A percentile compares a stretch with the other conserved stretches of the same genome.
Conservation (phyloP, 2,113 vertebrate genomes). For the Oxygymnocypris stewartii region DNA sequence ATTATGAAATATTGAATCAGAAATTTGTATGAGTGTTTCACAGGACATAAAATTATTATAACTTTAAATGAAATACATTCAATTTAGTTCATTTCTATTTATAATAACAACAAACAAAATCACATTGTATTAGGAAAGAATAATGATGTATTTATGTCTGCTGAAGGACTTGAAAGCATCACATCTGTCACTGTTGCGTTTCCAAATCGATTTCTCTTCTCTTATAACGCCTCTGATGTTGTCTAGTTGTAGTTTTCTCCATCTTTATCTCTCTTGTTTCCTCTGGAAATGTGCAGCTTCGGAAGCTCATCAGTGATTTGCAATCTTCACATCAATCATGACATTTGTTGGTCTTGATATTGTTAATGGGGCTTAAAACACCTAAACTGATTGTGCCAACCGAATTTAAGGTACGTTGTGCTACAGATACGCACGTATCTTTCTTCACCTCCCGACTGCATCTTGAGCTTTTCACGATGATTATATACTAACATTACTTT, state of each 20-base stretch:
- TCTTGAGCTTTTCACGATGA: not conserved
- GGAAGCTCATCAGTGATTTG: constrained; percentile 91
- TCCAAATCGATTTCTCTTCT: not conserved
- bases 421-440: not conserved
- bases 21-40: too few relatives aligned
- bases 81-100: not conserved
- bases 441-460: not conserved
- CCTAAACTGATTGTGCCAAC: constrained; percentile 91
- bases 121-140: not conserved
- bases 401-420: constrained; percentile 80
- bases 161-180: not conserved
- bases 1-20: too few relatives aligned
- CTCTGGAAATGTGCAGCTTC: constrained; percentile 74
- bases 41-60: too few relatives aligned
- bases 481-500: not conserved
- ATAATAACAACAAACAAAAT: not conserved
- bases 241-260: not conserved
- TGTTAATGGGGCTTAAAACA: constrained; percentile 87
- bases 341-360: constrained; percentile 92
- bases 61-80: too few relatives aligned
- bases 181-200: not conserved
- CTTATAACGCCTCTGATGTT: not conserved
- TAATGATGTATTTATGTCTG: not conserved
- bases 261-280: constrained; percentile 12
- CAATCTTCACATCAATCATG: constrained; percentile 93